These are phyloP conservation scores for Drosophila meridionalis DNA, from an alignment of 2,888 invertebrate species.

Conservation along the genomic window DNA sequence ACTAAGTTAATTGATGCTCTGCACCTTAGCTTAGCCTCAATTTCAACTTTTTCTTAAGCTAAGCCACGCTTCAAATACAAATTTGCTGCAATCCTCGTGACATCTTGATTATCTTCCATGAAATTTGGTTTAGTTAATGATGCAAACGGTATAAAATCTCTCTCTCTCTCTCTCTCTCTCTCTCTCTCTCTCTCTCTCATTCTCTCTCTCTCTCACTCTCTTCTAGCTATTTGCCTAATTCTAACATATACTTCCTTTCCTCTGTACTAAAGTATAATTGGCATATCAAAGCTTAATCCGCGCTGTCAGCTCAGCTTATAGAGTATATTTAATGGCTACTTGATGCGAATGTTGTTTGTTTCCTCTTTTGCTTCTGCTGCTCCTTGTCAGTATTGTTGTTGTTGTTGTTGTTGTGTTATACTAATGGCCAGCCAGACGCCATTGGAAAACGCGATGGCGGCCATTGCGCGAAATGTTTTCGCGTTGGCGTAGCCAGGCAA, in stretches of 20 bases:
- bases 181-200: too few species aligned
- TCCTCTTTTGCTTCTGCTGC: constrained; percentile 7
- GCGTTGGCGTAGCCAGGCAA: constrained; percentile 62
- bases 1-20: too few species aligned
- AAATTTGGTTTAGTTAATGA: neutral
- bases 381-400: constrained; percentile 2
- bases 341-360: neutral
- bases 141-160: too few species aligned
- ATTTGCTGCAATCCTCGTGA: neutral
- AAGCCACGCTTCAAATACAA: neutral
- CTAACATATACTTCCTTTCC: neutral
- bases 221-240: too few species aligned
- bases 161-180: too few species aligned
- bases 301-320: constrained; percentile 1
- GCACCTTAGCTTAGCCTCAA: too few species aligned
- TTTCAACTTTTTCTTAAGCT: neutral
- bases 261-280: neutral
- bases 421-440: constrained; percentile 72
- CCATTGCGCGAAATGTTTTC: constrained; percentile 66
- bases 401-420: constrained; percentile 30
- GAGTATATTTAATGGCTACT: constrained; percentile 7
- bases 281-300: neutral
- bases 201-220: too few species aligned
- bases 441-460: constrained; percentile 62
- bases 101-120: neutral